Base-by-base conservation (phyloP, 2,113 vertebrate genomes). In the Cisticola juncidis region DNA sequence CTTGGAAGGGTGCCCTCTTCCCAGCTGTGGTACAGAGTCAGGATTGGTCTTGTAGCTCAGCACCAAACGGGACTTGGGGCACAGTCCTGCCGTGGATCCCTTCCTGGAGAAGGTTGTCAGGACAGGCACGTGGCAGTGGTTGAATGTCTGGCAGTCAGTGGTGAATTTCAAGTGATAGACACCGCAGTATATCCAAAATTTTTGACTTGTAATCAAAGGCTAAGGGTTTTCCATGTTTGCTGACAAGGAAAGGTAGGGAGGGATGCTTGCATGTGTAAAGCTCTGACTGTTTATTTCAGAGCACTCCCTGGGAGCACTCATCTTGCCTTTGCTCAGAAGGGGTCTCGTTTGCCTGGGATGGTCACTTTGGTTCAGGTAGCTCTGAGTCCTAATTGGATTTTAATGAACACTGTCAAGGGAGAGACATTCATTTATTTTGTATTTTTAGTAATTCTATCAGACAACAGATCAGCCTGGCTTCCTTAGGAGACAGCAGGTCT, bases 11-110 rank as follows among this genome's bases (percentile, higher is more conserved):
- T 85, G 8, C 18, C 9, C 25, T 70, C 11, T 40, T 89, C 25
- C n/a, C 51, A 38, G 15, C 35, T 0, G 0, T 3, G 0, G 33
- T 42, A 22, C 21, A 12, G 56, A 29, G 51, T 42, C 0, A 1
- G 44, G 65, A 17, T 44, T 28, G 56, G 35, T 26, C 5, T 68
- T 31, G 19, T 21, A 72, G 44, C 23, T 40, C 4, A 71, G 15
- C 1, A 26, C 40, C 25, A 21, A 38, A 5, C 18, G 28, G 38
- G 24, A n/a, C 47, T 17, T 21, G 7, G 42, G 53, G 42, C 50
- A 7, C 47, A 33, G 6, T 3, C 0, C 42, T 45, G 60, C 47
- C 5, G 0, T 14, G 8, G 36, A 9, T 5, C 24, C 16, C 14
- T 14, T 81, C 40, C 36, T 28, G 60, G 31, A 45, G 11, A 47